These are phyloP conservation scores for Diaphora mendica DNA, from an alignment of 2,888 invertebrate genomes.

Conservation along the genomic window DNA sequence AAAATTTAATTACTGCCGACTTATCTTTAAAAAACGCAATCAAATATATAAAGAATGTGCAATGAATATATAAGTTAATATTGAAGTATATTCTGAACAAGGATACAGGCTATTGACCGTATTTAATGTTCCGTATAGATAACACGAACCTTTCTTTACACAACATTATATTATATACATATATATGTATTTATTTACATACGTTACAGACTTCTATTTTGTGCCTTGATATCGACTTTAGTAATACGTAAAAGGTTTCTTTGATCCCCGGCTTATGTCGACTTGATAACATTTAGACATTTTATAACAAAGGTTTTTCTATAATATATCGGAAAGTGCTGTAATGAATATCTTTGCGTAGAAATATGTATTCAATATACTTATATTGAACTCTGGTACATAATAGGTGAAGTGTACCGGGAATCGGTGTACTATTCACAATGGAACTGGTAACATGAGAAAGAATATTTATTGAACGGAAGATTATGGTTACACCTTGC, in stretches of 20 bases:
- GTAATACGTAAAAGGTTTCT: conserved; percentile 11
- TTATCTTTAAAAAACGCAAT: not conserved
- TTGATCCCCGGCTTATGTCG: conserved; percentile 17
- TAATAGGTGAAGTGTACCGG: not conserved
- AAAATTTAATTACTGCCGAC: not conserved
- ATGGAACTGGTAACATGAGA: not conserved
- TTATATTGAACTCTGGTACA: too few relatives aligned
- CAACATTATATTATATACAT: not conserved
- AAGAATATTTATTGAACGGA: not conserved
- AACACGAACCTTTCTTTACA: not conserved
- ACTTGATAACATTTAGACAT: not conserved
- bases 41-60: not conserved
- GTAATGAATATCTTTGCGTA: not conserved
- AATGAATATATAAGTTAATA: not conserved
- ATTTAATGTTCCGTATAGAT: not conserved
- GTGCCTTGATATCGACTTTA: not conserved
- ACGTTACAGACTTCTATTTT: not conserved
- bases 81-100: not conserved
- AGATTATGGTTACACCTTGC: too few relatives aligned
- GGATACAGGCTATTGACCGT: not conserved
- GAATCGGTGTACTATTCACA: not conserved
- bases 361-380: not conserved
- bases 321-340: not conserved
- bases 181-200: not conserved
- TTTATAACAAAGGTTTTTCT: not conserved